Evolutionary conservation across 2,888 invertebrate species (phyloP), one percentile per base, ranked within the genome.

Genomic region (Ormyrus pomaceus): DNA sequence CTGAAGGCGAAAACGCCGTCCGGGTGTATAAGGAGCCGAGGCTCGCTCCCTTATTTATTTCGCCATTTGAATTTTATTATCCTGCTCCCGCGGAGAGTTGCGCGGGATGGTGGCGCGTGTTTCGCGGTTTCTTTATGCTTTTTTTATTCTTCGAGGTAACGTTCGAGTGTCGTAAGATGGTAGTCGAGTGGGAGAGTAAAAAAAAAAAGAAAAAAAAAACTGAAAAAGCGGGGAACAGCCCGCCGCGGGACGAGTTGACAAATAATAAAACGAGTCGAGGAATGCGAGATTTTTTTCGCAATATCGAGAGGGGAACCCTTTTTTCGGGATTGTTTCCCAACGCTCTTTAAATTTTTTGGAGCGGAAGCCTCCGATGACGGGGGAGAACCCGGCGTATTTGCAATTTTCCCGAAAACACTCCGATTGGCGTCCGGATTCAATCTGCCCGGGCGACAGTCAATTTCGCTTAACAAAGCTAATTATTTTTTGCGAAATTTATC

Each of bases 61-160:
- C 84, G 84, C 83, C 88, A 89, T 90, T 90, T 88, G 89, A 90
- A 90, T 90, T 90, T 89, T 89, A 90, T 90, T 89, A 89, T 89
- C 89, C 86, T 85, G 84, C 85, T 85, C 86, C 86, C 84, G 84
- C 85, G 84, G 83, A 59, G 66, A 19, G 64, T 34, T n/a, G 9
- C 56, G 56, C 11, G 10, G 56, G 45, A 58, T 19, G 8, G 34
- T 34, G 34, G 10, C 50, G n/a, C 34, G 70, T 50, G 55, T 56
- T 68, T 68, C 72, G 70, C 53, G 70, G 56, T 69, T 55, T 79
- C 73, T 79, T 77, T 66, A 53, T 72, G 65, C 11, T 61, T 70
- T 65, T 70, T 19, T 48, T 55, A 34, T 59, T 53, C 19, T 34
- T 68, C 58, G 56, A 53, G 9, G n/a, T 13, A 6, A 4, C 34